A percentile compares a stretch with the other conserved stretches of the same genome.
phyloP scores from a whole-genome alignment of 2,113 vertebrate species.

The Ahaetulla prasina region DNA sequence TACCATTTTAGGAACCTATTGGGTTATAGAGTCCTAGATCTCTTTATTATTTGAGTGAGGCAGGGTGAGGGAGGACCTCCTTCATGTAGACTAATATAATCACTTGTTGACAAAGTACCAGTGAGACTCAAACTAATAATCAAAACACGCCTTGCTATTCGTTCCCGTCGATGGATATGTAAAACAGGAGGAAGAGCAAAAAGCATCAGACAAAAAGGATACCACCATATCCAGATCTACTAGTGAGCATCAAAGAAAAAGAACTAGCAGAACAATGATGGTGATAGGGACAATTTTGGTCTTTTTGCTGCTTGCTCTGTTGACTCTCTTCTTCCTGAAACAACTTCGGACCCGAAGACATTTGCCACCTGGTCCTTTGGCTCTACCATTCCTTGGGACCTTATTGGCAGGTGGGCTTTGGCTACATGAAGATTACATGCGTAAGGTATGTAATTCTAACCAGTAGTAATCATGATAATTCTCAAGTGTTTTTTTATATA shows the following conservation, averaged over 20 bases:
- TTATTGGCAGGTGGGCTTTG: conserved; percentile 8
- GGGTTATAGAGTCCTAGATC: too few relatives aligned
- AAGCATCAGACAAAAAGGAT: too few relatives aligned
- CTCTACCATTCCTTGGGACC: conserved; percentile 34
- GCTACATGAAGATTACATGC: background rate
- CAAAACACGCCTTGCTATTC: background rate
- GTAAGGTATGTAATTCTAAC: conserved; percentile 7
- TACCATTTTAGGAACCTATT: background rate
- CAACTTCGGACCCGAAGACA: background rate
- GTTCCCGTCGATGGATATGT: too few relatives aligned
- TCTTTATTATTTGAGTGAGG: background rate
- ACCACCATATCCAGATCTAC: background rate
- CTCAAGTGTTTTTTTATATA: background rate
- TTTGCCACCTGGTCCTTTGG: conserved; percentile 24
- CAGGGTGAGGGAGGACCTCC: background rate
- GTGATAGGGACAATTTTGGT: background rate
- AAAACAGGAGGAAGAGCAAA: background rate
- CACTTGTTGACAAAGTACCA: background rate
- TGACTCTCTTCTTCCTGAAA: background rate
- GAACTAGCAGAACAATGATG: background rate
- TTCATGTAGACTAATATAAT: background rate
- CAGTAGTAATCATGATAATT: background rate
- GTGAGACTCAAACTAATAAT: too few relatives aligned
- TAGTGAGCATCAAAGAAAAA: background rate
- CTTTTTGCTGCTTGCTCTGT: background rate